Evolutionary conservation across 2,113 vertebrate genomes (phyloP).

Genomic region (Gymnorhina tibicen): DNA sequence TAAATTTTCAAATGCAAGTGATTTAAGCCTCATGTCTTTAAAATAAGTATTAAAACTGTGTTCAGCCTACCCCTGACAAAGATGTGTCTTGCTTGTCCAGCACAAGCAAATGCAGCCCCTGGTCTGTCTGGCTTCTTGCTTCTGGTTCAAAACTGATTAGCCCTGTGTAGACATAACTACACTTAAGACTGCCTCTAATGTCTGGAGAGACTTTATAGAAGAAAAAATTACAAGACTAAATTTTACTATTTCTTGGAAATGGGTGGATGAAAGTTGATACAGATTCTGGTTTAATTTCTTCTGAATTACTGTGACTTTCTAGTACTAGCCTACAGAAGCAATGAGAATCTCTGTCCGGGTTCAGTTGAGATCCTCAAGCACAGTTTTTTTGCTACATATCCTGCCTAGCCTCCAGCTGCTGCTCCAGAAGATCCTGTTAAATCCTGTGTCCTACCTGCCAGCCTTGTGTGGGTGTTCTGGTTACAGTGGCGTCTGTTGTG

Average conservation of each 20-base stretch:
- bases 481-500: background rate
- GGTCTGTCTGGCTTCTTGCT: background rate
- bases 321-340: background rate
- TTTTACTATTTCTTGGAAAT: background rate
- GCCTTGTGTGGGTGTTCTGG: background rate
- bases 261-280: background rate
- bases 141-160: background rate
- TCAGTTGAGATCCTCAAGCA: background rate
- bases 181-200: background rate
- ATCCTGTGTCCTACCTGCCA: background rate
- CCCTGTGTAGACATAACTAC: background rate
- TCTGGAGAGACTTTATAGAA: background rate
- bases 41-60: background rate
- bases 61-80: background rate
- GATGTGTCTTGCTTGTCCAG: background rate
- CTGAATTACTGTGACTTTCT: background rate
- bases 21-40: background rate
- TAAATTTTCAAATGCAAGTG: background rate
- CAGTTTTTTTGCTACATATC: background rate
- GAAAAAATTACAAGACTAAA: background rate
- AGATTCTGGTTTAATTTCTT: background rate
- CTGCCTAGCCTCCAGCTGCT: background rate
- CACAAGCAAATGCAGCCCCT: background rate
- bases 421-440: background rate
- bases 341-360: background rate